Conservation (phyloP, 2,797 vertebrate genomes). For the Huso huso region DNA sequence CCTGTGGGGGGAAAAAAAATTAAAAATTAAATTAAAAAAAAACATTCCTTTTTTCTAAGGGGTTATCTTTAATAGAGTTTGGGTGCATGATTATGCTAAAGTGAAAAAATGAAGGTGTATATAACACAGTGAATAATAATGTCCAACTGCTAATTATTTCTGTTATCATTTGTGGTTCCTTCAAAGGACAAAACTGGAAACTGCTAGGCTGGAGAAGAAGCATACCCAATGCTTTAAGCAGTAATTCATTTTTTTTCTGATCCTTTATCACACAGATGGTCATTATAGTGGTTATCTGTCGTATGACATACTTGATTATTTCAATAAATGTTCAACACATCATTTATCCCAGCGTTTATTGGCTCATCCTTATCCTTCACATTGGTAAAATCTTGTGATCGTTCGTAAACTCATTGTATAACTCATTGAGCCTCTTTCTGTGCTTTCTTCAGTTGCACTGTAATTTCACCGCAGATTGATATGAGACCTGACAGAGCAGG, state of each 20-base stretch:
- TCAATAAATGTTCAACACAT: slow-evolving; percentile 23
- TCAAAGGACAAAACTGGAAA: not conserved
- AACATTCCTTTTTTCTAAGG: too few relatives aligned
- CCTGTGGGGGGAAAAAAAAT: too few relatives aligned
- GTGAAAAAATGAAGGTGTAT: too few relatives aligned
- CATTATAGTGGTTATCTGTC: slow-evolving; percentile 11
- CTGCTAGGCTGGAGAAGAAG: not conserved
- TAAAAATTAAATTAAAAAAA: too few relatives aligned
- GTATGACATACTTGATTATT: slow-evolving; percentile 14
- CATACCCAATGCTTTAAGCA: not conserved
- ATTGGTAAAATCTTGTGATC: slow-evolving; percentile 22
- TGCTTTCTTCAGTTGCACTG: too few relatives aligned
- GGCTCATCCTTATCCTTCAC: slow-evolving; percentile 19
- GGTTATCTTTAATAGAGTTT: too few relatives aligned
- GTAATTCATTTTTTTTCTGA: slow-evolving; percentile 14
- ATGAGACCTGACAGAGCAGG: too few relatives aligned
- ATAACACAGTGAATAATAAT: not conserved
- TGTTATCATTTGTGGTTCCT: slow-evolving; percentile 1
- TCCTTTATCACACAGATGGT: slow-evolving; percentile 16
- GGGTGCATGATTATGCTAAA: too few relatives aligned
- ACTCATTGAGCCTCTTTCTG: too few relatives aligned
- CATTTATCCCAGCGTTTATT: slow-evolving; percentile 5
- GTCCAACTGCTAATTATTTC: not conserved
- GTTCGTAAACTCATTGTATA: slow-evolving; percentile 25
- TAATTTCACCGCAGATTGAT: too few relatives aligned